Base-by-base conservation (phyloP, 2,113 vertebrate species). In the Diadophis punctatus region DNA sequence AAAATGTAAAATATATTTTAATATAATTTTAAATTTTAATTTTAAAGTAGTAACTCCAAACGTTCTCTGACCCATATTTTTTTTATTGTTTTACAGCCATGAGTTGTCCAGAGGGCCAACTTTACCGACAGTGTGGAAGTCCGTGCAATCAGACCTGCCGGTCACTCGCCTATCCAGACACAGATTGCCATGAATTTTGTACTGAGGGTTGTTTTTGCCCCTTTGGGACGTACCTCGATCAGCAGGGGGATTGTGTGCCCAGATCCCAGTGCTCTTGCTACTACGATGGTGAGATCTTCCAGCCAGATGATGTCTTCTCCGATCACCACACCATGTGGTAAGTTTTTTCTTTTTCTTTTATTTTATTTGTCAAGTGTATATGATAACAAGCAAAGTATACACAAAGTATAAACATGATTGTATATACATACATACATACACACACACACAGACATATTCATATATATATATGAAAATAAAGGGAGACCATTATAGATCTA, bases 161-260 rank as follows among this genome's bases (percentile, higher is more conserved):
- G 0, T 98, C 99, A 20, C 96, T 99, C 3, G 99, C 99, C 1
- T 95, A 97, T 52, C 97, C 97, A 0, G 98, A 99, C 4, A 97
- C 97, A 7, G 95, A 97, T 7, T 98, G 98, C 43, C 95, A 91
- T 8, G 98, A 98, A 10, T 90, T 95, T 88, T 99, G 99, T 27
- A 95, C 98, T 58, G 99, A 99, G 93, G 99, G 99, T 14, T 99
- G 99, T 92, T 99, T 98, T 95, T 99, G 99, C 68, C 98, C 98
- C 0, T 88, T 89, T 0, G 99, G 98, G 20, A 98, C 98, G 8
- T 99, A 98, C 96, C 96, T 98, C 49, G 98, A 98, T 0, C 97
- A 98, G 86, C 95, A 58, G 0, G 98, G 98, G n/a, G 95, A 98
- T 56, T 99, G 99, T 0, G 98, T 99, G 80, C 97, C 97, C 0